These are phyloP conservation scores for Nymphalis io DNA, from an alignment of 1,140 invertebrate genomes.

Conservation along the genomic window DNA sequence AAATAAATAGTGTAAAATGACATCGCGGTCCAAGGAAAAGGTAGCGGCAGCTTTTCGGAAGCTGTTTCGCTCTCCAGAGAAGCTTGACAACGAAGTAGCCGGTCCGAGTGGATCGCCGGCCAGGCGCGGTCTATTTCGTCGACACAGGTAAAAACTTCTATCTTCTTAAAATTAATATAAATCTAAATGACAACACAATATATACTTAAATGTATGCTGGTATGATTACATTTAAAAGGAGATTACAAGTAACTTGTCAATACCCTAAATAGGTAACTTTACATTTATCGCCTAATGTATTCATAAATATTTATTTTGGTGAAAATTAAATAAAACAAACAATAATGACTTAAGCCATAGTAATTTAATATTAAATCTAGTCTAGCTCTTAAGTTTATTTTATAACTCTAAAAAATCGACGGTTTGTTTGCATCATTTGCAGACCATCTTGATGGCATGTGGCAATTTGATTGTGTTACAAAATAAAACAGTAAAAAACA, in stretches of 20 bases:
- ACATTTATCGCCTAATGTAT: constrained; percentile 4
- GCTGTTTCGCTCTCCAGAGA: constrained; percentile 86
- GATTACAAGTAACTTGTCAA: neutral
- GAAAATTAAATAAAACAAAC: neutral
- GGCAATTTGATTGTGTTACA: constrained; percentile 7
- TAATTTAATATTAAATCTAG: neutral
- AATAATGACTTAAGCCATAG: neutral
- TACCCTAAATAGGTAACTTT: neutral
- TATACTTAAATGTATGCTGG: too few species aligned
- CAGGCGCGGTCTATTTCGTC: constrained; percentile 79
- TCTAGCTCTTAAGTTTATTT: neutral
- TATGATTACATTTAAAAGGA: too few species aligned
- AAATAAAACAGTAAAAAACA: neutral
- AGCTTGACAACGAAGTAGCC: constrained; percentile 83
- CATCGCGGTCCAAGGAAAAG: constrained; percentile 86
- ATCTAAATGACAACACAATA: neutral
- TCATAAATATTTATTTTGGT: constrained; percentile 16
- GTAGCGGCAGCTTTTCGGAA: constrained; percentile 88
- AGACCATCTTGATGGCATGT: constrained; percentile 31
- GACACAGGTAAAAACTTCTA: constrained; percentile 68
- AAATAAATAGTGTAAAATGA: constrained; percentile 80
- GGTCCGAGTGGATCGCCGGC: constrained; percentile 83
- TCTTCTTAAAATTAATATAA: neutral
- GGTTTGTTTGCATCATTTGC: constrained; percentile 10
- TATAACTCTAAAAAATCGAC: neutral